Percentiles rank a stretch among this genome's conserved stretches.
Evolutionary conservation across 1,140 invertebrate species (phyloP).

Genomic region (Plodia interpunctella): DNA sequence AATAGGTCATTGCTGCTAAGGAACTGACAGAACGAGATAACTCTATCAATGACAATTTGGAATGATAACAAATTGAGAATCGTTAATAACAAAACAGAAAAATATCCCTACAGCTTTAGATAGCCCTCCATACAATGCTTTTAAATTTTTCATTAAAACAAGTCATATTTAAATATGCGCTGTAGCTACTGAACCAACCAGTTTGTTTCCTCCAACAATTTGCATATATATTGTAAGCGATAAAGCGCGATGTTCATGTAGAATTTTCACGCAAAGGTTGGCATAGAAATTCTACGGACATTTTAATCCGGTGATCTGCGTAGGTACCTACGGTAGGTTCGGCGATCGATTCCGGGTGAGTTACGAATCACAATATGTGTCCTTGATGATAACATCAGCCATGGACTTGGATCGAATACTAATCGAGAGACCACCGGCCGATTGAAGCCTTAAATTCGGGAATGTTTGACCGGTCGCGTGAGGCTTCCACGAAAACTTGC

Average conservation of each 20-base stretch:
- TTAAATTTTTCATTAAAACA: no score
- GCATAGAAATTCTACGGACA: slow-evolving; percentile 33
- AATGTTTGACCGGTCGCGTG: slow-evolving; percentile 1
- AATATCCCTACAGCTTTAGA: no score
- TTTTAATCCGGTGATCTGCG: slow-evolving; percentile 54
- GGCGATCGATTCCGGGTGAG: slow-evolving; percentile 60
- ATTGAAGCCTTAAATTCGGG: slow-evolving; percentile 24
- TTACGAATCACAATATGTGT: slow-evolving; percentile 61
- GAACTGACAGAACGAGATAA: not conserved
- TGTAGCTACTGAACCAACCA: not conserved
- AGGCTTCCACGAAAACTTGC: not conserved
- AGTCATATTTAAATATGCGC: not conserved
- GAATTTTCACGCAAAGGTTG: slow-evolving; percentile 34
- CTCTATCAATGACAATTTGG: not conserved
- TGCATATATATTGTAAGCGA: slow-evolving; percentile 29
- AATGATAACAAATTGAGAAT: not conserved
- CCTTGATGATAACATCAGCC: slow-evolving; percentile 63
- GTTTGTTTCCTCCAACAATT: slow-evolving; percentile 14
- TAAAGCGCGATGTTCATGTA: slow-evolving; percentile 38
- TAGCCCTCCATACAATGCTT: no score
- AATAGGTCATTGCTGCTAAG: not conserved
- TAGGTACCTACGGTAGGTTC: slow-evolving; percentile 39
- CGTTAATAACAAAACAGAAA: no score
- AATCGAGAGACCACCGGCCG: slow-evolving; percentile 58
- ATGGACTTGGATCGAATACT: slow-evolving; percentile 52